Percentiles rank a stretch among this genome's conserved stretches.
Evolutionary conservation across 2,888 invertebrate species (phyloP).

Genomic region (Baronia brevicornis): DNA sequence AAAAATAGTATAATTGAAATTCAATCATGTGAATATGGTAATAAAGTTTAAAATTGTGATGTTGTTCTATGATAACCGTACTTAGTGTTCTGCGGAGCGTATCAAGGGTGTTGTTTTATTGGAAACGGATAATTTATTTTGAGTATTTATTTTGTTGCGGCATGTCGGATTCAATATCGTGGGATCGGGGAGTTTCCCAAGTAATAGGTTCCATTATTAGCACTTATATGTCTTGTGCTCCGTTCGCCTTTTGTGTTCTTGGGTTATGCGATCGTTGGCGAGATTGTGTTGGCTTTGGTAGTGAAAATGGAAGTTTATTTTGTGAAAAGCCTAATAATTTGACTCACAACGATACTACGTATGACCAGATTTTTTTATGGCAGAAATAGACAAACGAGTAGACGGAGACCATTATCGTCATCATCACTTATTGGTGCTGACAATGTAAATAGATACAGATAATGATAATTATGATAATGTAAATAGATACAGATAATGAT

Average conservation of each 20-base stretch:
- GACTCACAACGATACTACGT: too few species aligned
- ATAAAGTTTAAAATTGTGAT: slow-evolving; percentile 30
- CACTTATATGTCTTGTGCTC: slow-evolving; percentile 21
- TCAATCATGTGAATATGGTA: slow-evolving; percentile 19
- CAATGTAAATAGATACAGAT: too few species aligned
- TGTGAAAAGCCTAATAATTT: too few species aligned
- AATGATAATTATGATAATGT: too few species aligned
- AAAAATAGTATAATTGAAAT: slow-evolving; percentile 13
- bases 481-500: too few species aligned
- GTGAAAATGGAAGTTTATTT: too few species aligned
- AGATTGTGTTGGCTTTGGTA: too few species aligned
- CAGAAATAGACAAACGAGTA: too few species aligned
- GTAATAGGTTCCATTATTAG: slow-evolving; percentile 33
- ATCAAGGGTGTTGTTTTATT: slow-evolving; percentile 65
- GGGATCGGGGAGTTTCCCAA: slow-evolving; percentile 38
- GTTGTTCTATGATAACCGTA: slow-evolving; percentile 19
- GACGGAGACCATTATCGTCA: too few species aligned
- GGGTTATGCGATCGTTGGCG: slow-evolving; percentile 5
- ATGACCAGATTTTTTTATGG: too few species aligned
- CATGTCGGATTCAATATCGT: slow-evolving; percentile 57
- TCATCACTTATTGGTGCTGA: too few species aligned
- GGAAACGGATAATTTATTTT: slow-evolving; percentile 71
- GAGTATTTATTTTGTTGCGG: slow-evolving; percentile 65
- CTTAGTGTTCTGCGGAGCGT: slow-evolving; percentile 39
- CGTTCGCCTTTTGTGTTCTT: slow-evolving; percentile 13